Conservation (phyloP, 2,113 vertebrate species). For the Atrichornis clamosus region DNA sequence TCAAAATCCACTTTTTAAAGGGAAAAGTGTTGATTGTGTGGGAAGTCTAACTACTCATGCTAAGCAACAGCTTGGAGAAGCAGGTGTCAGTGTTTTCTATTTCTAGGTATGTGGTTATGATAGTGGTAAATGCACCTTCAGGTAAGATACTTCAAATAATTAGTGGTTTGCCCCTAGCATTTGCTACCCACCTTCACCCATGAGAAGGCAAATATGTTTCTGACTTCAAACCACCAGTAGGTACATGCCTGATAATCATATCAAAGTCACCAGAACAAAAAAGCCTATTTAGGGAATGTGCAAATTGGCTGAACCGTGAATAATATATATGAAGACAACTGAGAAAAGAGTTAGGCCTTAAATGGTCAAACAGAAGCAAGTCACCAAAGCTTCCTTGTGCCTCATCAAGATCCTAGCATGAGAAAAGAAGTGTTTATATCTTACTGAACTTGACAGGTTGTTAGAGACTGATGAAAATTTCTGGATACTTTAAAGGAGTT, state of each 20-base stretch:
- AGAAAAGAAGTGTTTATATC: not conserved
- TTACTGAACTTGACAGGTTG: not conserved
- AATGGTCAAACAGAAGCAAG: not conserved
- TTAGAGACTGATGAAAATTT: not conserved
- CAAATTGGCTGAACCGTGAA: not conserved
- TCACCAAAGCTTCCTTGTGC: not conserved
- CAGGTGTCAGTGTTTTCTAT: not conserved
- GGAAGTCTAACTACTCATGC: not conserved
- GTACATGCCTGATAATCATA: not conserved
- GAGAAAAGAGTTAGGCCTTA: not conserved
- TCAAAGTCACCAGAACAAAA: not conserved
- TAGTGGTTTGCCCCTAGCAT: not conserved
- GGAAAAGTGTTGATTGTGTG: not conserved
- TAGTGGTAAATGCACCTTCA: not conserved
- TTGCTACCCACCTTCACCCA: not conserved
- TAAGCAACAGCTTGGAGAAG: not conserved
- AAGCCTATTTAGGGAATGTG: not conserved
- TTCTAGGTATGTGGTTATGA: not conserved
- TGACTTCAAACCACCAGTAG: not conserved
- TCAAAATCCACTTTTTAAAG: not conserved
- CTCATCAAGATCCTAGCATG: not conserved
- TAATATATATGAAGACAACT: not conserved
- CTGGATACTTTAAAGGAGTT: not conserved
- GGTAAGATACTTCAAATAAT: slow-evolving; percentile 9
- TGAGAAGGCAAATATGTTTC: not conserved